Percentiles rank a stretch among this genome's conserved stretches.
phyloP scores from a whole-genome alignment of 2,113 vertebrate genomes.

The Psittacus erithacus region DNA sequence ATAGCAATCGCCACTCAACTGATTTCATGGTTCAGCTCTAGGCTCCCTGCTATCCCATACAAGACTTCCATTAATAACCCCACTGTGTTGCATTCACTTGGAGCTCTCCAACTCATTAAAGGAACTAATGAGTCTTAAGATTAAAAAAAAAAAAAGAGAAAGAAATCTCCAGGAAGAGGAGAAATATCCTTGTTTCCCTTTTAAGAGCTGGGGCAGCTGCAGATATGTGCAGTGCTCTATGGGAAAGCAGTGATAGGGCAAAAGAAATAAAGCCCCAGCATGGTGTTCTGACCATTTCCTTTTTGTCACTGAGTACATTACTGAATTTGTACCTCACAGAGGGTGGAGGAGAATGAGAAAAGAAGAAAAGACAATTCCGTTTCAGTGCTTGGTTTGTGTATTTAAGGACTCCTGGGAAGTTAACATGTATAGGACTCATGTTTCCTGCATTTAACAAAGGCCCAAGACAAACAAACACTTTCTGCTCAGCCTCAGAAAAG shows the following conservation, averaged over 20 bases:
- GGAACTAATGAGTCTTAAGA: not conserved
- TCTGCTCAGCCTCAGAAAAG: not conserved
- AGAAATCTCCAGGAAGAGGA: not conserved
- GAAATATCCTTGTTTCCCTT: not conserved
- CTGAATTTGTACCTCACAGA: not conserved
- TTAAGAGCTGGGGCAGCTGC: not conserved
- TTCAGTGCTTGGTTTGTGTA: not conserved
- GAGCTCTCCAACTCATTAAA: not conserved
- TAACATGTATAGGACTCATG: not conserved
- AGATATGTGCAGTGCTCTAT: not conserved
- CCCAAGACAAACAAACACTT: not conserved
- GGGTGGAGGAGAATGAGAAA: not conserved
- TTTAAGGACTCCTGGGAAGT: slow-evolving; percentile 4
- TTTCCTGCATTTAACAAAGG: slow-evolving; percentile 1
- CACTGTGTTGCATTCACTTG: not conserved
- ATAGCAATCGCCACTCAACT: not conserved
- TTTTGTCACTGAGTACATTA: not conserved
- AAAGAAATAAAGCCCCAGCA: not conserved
- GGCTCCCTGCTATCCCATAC: not conserved
- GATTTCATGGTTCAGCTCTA: not conserved
- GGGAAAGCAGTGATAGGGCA: not conserved
- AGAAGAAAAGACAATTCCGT: not conserved
- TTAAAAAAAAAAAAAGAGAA: not conserved
- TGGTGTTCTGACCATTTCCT: not conserved
- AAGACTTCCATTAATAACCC: not conserved